phyloP scores from a whole-genome alignment of 2,797 vertebrate species.

The Gouania willdenowi region DNA sequence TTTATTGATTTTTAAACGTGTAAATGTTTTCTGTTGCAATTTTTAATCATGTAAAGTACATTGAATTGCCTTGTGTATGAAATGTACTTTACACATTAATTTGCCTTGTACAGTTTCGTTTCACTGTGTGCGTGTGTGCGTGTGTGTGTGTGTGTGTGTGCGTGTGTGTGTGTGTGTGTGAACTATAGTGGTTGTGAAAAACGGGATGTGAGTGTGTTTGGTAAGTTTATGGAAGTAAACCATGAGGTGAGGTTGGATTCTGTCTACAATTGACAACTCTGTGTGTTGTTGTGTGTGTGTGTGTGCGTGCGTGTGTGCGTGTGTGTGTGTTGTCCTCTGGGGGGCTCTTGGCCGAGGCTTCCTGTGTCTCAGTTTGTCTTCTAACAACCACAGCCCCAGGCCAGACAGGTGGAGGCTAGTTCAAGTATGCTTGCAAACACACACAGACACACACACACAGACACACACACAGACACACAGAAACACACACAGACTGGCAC shows the following conservation, averaged over 20 bases:
- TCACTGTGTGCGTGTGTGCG: constrained; percentile 1
- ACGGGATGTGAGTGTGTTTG: too few relatives aligned
- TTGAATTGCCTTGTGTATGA: too few relatives aligned
- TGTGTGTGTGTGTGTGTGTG: constrained; percentile 1
- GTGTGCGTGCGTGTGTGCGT: constrained; percentile 17
- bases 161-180: constrained; percentile 36
- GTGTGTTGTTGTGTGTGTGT: constrained; percentile 13
- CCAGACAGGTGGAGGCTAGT: constrained; percentile 79
- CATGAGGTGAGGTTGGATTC: too few relatives aligned
- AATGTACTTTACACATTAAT: too few relatives aligned
- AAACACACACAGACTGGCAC: constrained; percentile 27
- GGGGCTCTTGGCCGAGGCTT: constrained; percentile 61
- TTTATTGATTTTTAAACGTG: too few relatives aligned
- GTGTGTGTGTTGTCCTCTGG: constrained; percentile 46
- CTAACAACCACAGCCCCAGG: constrained; percentile 73
- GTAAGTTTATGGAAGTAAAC: too few relatives aligned
- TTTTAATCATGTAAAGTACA: too few relatives aligned
- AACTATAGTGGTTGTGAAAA: constrained; percentile 49
- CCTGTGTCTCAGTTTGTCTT: constrained; percentile 59
- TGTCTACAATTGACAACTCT: too few relatives aligned
- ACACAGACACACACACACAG: constrained; percentile 19
- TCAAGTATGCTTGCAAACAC: constrained; percentile 23
- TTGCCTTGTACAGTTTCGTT: too few relatives aligned
- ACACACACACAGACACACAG: constrained; percentile 22
- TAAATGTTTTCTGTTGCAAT: too few relatives aligned